Evolutionary conservation across 2,888 invertebrate species (phyloP).

Genomic region (Gonocerus acuteangulatus): DNA sequence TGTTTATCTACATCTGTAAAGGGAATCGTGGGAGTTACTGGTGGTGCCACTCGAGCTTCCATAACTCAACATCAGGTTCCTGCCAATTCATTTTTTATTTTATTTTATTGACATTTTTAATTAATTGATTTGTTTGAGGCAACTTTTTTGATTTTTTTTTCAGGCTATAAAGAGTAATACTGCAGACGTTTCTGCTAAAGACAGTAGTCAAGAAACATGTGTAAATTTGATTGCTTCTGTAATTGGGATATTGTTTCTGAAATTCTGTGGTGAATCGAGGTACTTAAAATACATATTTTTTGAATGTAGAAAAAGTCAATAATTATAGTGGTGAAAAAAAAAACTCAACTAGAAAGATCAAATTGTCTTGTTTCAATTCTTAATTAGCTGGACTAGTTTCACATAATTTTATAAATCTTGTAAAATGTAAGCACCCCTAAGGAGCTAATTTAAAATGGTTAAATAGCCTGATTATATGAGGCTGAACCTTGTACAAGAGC

Average conservation of each 20-base stretch:
- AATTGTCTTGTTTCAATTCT: too few species aligned
- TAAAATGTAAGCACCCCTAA: too few species aligned
- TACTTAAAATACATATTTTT: constrained; percentile 17
- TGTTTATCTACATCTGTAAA: constrained; percentile 69
- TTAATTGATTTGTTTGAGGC: too few species aligned
- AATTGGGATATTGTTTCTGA: constrained; percentile 64
- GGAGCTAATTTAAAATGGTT: too few species aligned
- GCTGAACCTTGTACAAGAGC: too few species aligned
- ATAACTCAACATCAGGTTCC: constrained; percentile 88
- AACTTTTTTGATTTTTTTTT: constrained; percentile 27
- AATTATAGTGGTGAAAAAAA: too few species aligned
- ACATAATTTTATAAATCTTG: too few species aligned
- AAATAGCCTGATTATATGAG: too few species aligned
- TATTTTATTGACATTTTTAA: not conserved
- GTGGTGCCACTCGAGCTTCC: constrained; percentile 86
- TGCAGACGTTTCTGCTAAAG: constrained; percentile 90
- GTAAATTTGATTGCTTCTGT: constrained; percentile 84
- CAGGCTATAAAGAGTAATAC: constrained; percentile 77
- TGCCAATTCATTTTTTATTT: not conserved
- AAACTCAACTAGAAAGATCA: not conserved
- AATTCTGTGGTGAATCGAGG: constrained; percentile 29
- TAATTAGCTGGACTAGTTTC: too few species aligned
- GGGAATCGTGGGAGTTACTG: constrained; percentile 77
- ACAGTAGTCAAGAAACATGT: constrained; percentile 92
- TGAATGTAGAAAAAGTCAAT: not conserved